Evolutionary conservation across 2,797 vertebrate species (phyloP), one percentile per base, ranked within the genome.

Genomic region (Parambassis ranga): DNA sequence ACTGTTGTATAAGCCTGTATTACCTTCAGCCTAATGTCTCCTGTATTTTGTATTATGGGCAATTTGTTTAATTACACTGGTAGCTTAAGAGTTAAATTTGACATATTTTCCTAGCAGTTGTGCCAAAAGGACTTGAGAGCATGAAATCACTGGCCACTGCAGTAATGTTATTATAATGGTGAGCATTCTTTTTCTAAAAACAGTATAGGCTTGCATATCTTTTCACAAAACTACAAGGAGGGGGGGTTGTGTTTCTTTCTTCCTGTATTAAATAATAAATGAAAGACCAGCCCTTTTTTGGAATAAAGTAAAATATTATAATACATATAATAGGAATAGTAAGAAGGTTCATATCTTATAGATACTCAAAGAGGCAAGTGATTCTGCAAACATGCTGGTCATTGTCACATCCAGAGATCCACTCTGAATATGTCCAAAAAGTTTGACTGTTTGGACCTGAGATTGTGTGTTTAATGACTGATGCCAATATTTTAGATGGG

Each of bases 361-460:
- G 10, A 31, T 26, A 22, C 30, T 48, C 13, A n/a, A 27, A 41
- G 47, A 48, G 68, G 50, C 13, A 47, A 56, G 30, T 59, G 15
- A 62, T 32, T 75, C 57, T 53, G 20, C 59, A 71, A 74, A 81
- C 39, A 52, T 79, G 83, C 80, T 89, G 82, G 82, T 86, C 62
- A 53, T 74, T 33, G 6, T 74, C 60, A 65, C 61, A 66, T 63
- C 64, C 71, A 81, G 66, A 72, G 59, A 75, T 66, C 50, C 59
- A 65, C 75, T 77, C 85, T 89, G 84, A 89, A 87, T 63, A 52
- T 57, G 64, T 82, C 59, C 32, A 79, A 73, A n/a, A 58, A 8
- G 51, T 67, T 82, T 43, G 32, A 59, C 16, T 65, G 32, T 70
- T 81, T 82, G 78, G 83, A 91, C 91, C 92, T 92, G 92, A 93